Conservation (phyloP, 1,140 invertebrate species). For the Bombus confusus region DNA sequence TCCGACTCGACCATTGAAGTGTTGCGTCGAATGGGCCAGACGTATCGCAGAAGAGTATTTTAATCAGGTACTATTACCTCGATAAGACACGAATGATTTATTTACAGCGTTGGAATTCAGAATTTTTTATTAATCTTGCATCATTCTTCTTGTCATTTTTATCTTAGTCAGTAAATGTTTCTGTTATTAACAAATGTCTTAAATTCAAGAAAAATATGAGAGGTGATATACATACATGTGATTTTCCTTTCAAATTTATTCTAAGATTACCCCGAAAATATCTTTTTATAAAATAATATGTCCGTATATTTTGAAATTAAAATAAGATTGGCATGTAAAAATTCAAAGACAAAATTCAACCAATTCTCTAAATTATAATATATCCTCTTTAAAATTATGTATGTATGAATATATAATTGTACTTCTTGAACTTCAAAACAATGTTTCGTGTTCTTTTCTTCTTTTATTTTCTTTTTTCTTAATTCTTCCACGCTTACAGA, state of each 20-base stretch:
- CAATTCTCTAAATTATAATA: background rate
- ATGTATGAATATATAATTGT: too few relatives aligned
- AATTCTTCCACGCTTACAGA: background rate
- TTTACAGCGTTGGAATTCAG: background rate
- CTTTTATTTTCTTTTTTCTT: background rate
- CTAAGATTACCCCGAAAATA: too few relatives aligned
- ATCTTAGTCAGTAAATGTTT: background rate
- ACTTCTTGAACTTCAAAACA: background rate
- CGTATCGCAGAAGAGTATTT: conserved; percentile 97
- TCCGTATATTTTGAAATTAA: background rate
- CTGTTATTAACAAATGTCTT: background rate
- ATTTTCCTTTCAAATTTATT: too few relatives aligned
- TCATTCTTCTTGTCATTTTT: background rate
- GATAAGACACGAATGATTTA: background rate
- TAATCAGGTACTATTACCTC: conserved; percentile 84
- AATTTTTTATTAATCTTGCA: background rate
- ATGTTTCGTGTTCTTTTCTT: background rate
- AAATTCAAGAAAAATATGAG: background rate
- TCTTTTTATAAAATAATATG: too few relatives aligned
- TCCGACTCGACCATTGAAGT: conserved; percentile 91
- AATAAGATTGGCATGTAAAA: background rate
- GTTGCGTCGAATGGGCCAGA: conserved; percentile 95
- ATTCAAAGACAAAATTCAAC: too few relatives aligned
- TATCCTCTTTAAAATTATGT: background rate
- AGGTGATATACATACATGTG: too few relatives aligned